Base-by-base conservation (phyloP, 2,797 vertebrate species). In the Sciurus vulgaris region DNA sequence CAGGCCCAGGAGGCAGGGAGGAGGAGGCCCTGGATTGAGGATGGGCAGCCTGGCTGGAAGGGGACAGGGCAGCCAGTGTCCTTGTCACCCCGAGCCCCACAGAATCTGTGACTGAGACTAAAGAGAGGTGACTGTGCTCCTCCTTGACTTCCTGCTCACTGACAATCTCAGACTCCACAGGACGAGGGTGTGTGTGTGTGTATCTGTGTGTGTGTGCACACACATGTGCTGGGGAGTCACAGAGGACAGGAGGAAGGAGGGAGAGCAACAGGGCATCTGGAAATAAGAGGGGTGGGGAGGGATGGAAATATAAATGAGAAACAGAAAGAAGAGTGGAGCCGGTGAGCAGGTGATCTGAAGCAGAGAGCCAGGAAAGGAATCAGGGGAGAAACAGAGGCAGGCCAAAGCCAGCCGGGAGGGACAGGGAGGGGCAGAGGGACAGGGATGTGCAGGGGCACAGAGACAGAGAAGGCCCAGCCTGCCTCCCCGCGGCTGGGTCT, bases 361-460 rank as follows among this genome's bases (percentile, higher is more conserved):
- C 28, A 13, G 61, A 28, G 18, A 47, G n/a, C 20, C 4, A 54
- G 82, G 67, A 47, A 70, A 35, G 49, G 2, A 4, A 11, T 9
- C 70, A 17, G 65, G 47, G 2, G 56, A 67, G 69, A 26, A 28
- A 33, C 73, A n/a, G 56, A 47, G 35, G 15, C 18, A 7, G 1
- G 2, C 2, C 22, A 41, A 8, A 59, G 30, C 44, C 33, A 7
- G 44, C 44, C 6, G 1, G 7, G 63, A 35, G 38, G 38, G 38
- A 38, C 38, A 4, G 38, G 38, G 73, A 24, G 59, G 41, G 33
- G 7, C 54, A n/a, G 44, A 44, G 30, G 13, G 12, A 10, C 51
- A 41, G 41, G 3, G 8, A 8, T 35, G 6, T 0, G 47, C 2
- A 6, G 10, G 14, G 14, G 76, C 5, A 9, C 0, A 0, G 28